These are phyloP conservation scores for Chiloscyllium plagiosum DNA, from an alignment of 2,113 vertebrate genomes.

Conservation along the genomic window DNA sequence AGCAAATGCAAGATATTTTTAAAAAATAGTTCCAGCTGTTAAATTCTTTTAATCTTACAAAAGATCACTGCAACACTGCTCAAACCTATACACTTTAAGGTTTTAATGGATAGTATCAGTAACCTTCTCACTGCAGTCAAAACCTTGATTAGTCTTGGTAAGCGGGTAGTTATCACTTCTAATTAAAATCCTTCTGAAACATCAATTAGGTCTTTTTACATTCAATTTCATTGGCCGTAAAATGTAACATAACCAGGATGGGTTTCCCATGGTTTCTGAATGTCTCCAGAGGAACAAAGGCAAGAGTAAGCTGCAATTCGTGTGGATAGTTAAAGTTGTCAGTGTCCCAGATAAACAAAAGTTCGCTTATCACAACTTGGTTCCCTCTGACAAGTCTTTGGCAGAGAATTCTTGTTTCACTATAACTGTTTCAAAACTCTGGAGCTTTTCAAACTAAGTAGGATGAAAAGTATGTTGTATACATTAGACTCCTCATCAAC, in stretches of 20 bases:
- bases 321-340: background rate
- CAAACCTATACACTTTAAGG: background rate
- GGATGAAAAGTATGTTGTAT: background rate
- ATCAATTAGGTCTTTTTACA: background rate
- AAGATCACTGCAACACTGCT: background rate
- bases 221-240: background rate
- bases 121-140: background rate
- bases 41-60: background rate
- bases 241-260: background rate
- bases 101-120: background rate
- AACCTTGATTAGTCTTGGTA: background rate
- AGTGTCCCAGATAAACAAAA: background rate
- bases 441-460: background rate
- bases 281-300: background rate
- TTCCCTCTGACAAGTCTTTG: background rate
- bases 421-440: background rate
- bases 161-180: background rate
- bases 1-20: background rate
- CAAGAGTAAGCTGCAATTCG: background rate
- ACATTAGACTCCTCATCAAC: background rate
- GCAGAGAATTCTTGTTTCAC: background rate
- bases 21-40: background rate
- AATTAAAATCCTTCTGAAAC: background rate
- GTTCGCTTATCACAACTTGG: background rate
- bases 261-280: background rate